Base-by-base conservation (phyloP, 2,797 vertebrate genomes). In the Natrix natrix region DNA sequence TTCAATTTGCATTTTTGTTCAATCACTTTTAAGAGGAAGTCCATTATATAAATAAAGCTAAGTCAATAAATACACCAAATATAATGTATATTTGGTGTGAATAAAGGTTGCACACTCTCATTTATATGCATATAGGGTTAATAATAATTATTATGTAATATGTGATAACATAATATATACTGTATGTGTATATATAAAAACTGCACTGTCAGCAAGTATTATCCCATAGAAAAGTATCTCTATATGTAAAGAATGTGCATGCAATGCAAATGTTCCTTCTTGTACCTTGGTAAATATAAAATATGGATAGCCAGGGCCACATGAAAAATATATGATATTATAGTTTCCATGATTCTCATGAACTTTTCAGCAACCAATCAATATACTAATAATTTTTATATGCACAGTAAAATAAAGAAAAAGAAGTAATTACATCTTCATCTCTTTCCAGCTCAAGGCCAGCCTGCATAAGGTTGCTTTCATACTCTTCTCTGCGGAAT, bases 401-500 rank as follows among this genome's bases (percentile, higher is more conserved):
- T 66, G 28, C 48, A 11, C 5, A 57, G 52, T 52, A 48, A 59
- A 93, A 86, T 83, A 78, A 22, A 88, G 1, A 37, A 91, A 37
- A 0, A 10, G 48, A 4, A 32, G 26, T 92, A 97, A 96, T 98
- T 96, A 99, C 99, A 93, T 97, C 97, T 95, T 99, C 99, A 4
- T 99, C 99, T 0, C 95, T 98, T 94, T 99, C 99, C 97, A 99
- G 97, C 97, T 99, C 98, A 93, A 99, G 98, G 26, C 99, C 99
- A 0, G 98, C 98, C 96, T 99, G 98, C 69, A 97, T 95, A 0
- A 99, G 98, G 96, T 99, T 99, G 26, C 98, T 98, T 94, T 99
- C 99, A 0, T 98, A 99, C 95, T 99, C 99, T 10, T 99, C 98
- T 89, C 98, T 96, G 61, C 97, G 98, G 94, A 98, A 98, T 52